Evolutionary conservation across 2,113 vertebrate species (phyloP), one percentile per base, ranked within the genome.

Genomic region (Pseudorhombus dupliciocellatus): DNA sequence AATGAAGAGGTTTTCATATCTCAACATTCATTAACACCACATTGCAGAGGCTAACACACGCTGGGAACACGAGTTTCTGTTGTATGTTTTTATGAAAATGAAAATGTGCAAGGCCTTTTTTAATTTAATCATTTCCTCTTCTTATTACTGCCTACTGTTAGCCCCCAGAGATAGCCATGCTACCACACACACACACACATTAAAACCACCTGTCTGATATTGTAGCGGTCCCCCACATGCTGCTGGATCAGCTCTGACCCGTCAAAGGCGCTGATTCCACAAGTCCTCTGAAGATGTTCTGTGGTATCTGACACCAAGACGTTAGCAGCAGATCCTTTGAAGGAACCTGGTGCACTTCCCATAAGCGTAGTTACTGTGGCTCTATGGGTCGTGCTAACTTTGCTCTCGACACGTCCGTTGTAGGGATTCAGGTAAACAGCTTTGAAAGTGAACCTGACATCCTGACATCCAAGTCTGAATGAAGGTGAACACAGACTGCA

Each of bases 251-350:
- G 55, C 55, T 40, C 21, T 24, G 57, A 22, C 34, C 34, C 30
- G 11, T 24, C 21, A 4, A 4, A 40, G n/a, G 14, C 20, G 31
- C 22, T 10, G 56, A 58, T 31, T 37, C 30, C 8, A 37, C 30
- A 21, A 58, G 57, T 21, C 31, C 57, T 40, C n/a, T 59, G 31
- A 59, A 40, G 57, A 34, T 59, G 34, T 37, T 6, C 57, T 59
- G 57, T 40, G 57, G 57, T 59, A 59, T 59, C 57, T 59, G 57
- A 21, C 57, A 59, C 57, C 31, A 4, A 59, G 31, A 24, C 57
- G 57, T 16, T 14, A 59, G 21, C 57, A 22, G 57, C 34, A 24
- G 31, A 59, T 59, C 57, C 56, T 59, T 59, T 40, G 10, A 40
- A 59, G 56, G 20, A 31, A 15, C 56, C 30, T 28, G 28, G 9